Base-by-base conservation (phyloP, 2,113 vertebrate genomes). In the Ptychochromis oligacanthus region DNA sequence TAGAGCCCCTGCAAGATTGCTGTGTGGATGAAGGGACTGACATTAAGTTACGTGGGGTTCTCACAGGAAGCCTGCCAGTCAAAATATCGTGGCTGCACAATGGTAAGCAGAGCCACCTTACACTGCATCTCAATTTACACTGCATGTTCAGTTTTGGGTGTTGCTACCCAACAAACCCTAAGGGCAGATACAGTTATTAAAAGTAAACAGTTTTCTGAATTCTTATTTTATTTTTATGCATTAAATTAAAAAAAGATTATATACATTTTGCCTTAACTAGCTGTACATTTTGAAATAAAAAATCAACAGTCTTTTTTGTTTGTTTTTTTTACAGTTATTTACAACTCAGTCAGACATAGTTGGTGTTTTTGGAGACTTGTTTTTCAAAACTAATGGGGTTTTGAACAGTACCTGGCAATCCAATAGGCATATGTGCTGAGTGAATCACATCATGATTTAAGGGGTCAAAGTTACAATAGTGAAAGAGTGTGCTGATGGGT, bases 11-110 rank as follows among this genome's bases (percentile, higher is more conserved):
- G 40, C 28, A 86, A 49, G 94, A 95, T 91, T 91, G 93, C 82
- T 80, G 87, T 26, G 90, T 93, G 55, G 92, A 96, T 9, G 94
- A 95, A 86, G 94, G 95, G 77, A 13, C 57, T 36, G 89, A 95
- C 85, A 86, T 96, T 84, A 89, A 26, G 1, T 81, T 96, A 13
- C 67, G 75, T 7, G 95, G 92, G 1, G 72, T 82, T 60, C 65
- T 96, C 62, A 61, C 83, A 2, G 95, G 95, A 36, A 90, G 85
- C 79, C 89, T 86, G 79, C 95, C 95, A 1, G 86, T 95, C 67
- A 90, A 54, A 46, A 88, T 94, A 61, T 91, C 84, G 2, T 95
- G 95, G 95, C 49, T 95, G 67, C 95, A 96, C 84, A 96, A 96
- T 85, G 95, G 95, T 95, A 82, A 94, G 95, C 57, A 67, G 9